Evolutionary conservation across 2,888 invertebrate genomes (phyloP).

Genomic region (Carcina quercana): DNA sequence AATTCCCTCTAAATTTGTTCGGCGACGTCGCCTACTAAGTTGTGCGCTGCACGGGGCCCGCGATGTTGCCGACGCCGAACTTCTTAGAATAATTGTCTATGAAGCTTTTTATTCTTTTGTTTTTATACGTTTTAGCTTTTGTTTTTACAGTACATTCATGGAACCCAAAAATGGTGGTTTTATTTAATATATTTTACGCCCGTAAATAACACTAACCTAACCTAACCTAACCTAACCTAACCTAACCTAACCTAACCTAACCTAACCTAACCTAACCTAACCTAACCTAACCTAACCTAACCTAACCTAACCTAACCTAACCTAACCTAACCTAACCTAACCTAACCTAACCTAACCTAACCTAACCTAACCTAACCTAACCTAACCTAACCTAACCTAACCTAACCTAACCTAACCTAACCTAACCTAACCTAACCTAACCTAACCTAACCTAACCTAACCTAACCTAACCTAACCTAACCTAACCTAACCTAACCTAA

Average conservation of each 20-base stretch:
- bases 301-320: conserved; percentile 13
- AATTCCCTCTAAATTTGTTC: too few relatives aligned
- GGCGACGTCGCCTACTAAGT: too few relatives aligned
- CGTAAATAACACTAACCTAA: too few relatives aligned
- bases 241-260: conserved; percentile 15
- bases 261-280: conserved; percentile 15
- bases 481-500: conserved; percentile 16
- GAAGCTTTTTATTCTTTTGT: too few relatives aligned
- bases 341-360: conserved; percentile 16
- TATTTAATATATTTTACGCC: too few relatives aligned
- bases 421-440: conserved; percentile 16
- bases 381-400: conserved; percentile 14
- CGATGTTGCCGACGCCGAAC: too few relatives aligned
- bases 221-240: conserved; percentile 15
- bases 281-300: conserved; percentile 12
- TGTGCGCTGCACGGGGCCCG: too few relatives aligned
- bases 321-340: conserved; percentile 15
- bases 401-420: conserved; percentile 14
- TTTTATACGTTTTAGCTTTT: too few relatives aligned
- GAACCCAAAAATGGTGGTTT: too few relatives aligned
- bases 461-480: conserved; percentile 19
- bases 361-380: conserved; percentile 14
- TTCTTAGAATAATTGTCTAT: too few relatives aligned
- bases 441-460: conserved; percentile 19
- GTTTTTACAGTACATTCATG: too few relatives aligned